These are phyloP conservation scores for Acleris literana DNA, from an alignment of 2,888 invertebrate genomes.

Conservation along the genomic window DNA sequence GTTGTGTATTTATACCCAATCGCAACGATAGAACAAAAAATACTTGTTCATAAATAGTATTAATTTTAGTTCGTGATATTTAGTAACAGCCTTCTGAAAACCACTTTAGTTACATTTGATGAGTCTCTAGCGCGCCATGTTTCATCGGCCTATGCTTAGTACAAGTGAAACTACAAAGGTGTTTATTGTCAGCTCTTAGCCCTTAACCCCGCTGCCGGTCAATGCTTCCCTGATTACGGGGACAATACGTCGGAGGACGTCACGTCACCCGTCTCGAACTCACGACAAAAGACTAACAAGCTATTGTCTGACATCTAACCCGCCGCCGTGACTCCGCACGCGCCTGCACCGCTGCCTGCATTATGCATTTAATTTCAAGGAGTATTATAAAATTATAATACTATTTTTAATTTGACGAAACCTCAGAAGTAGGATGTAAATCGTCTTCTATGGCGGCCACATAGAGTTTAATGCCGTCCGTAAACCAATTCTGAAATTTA, in stretches of 20 bases:
- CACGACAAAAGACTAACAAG: slow-evolving; percentile 77
- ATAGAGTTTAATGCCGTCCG: too few relatives aligned
- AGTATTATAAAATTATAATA: background rate
- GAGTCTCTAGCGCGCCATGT: background rate
- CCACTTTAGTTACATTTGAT: too few relatives aligned
- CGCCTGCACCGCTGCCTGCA: slow-evolving; percentile 25
- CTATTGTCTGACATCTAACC: slow-evolving; percentile 70
- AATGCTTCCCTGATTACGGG: slow-evolving; percentile 68
- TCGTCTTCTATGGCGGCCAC: too few relatives aligned
- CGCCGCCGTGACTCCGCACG: slow-evolving; percentile 18
- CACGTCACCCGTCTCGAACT: slow-evolving; percentile 64
- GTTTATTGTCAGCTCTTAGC: slow-evolving; percentile 35
- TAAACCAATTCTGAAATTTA: too few relatives aligned
- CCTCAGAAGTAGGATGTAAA: too few relatives aligned
- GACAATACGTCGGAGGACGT: slow-evolving; percentile 71
- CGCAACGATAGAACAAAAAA: background rate
- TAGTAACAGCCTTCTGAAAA: too few relatives aligned
- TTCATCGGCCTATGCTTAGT: background rate
- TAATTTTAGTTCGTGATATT: too few relatives aligned
- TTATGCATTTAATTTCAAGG: slow-evolving; percentile 29
- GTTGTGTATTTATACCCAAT: background rate
- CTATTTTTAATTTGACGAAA: too few relatives aligned
- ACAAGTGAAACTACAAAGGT: slow-evolving; percentile 7
- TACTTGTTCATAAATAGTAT: too few relatives aligned
- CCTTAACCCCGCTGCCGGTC: slow-evolving; percentile 56